Evolutionary conservation across 2,888 invertebrate species (phyloP), one percentile per base, ranked within the genome.

Genomic region (Isotomurus palustris): DNA sequence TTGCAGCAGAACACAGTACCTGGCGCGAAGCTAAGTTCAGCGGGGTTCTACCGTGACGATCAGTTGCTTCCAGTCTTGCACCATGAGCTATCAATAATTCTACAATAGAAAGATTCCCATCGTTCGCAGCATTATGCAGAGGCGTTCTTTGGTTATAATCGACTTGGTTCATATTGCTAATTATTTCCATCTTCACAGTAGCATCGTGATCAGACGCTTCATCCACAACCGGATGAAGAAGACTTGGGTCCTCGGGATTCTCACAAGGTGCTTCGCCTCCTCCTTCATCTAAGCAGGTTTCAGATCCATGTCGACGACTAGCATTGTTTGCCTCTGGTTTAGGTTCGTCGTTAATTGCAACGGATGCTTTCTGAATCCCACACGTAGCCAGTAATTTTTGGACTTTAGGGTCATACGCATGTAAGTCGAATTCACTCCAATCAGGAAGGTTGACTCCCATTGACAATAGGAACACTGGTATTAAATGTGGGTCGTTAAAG

Each of bases 21-120:
- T 69, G 86, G 21, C 87, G 80, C 1, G 91, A 87, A 5, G 91
- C 91, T 43, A 88, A 82, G 76, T 91, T 92, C 54, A 95, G 77
- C 0, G 91, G 86, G 2, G 91, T 89, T 74, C 92, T 89, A 4
- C 91, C 91, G 57, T 87, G 84, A 54, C 75, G 74, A 72, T 70
- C 70, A 25, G 58, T 58, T 50, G 66, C 62, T 48, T 70, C 70
- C 17, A 67, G 49, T 14, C 58, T 49, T 38, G 64, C 66, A 56
- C 58, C 60, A 48, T 77, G 76, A 69, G 81, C 81, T 48, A 82
- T 84, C 73, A 86, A 82, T 24, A 82, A 77, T 58, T 82, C 80
- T 17, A 88, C 76, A 0, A 86, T 75, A 44, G 83, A 82, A 32
- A 84, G 83, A 67, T 88, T 86, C 0, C 88, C 89, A 72, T 83